Conservation (phyloP, 2,797 vertebrate genomes). For the Cheracebus regulus region DNA sequence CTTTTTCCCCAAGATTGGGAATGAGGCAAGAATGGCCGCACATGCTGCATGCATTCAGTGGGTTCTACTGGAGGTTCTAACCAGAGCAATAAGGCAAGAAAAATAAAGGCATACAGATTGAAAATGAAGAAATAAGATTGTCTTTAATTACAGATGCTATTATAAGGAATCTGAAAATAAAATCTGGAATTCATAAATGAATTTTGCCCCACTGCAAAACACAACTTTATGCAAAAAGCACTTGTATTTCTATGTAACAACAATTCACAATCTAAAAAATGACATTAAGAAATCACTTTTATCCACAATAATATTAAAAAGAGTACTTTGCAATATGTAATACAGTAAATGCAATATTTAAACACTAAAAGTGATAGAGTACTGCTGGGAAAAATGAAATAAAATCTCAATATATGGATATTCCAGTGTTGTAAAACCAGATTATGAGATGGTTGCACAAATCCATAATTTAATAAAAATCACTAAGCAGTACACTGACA, state of each 20-base stretch:
- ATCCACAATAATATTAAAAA: not conserved
- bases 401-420: not conserved
- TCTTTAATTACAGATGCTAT: not conserved
- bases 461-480: conserved; percentile 23
- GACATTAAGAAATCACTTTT: not conserved
- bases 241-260: not conserved
- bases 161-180: not conserved
- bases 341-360: not conserved
- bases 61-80: not conserved
- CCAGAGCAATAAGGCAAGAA: not conserved
- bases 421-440: not conserved
- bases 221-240: not conserved
- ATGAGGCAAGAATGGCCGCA: not conserved
- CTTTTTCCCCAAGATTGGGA: not conserved
- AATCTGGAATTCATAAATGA: not conserved
- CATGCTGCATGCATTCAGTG: not conserved
- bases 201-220: not conserved
- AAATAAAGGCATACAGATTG: not conserved
- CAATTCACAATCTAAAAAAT: not conserved
- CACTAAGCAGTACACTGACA: not conserved
- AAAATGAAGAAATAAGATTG: not conserved
- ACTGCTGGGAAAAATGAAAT: not conserved
- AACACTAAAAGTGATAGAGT: not conserved
- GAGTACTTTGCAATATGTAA: not conserved
- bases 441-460: not conserved